phyloP scores from a whole-genome alignment of 1,140 invertebrate species.

The Bombyx mori region DNA sequence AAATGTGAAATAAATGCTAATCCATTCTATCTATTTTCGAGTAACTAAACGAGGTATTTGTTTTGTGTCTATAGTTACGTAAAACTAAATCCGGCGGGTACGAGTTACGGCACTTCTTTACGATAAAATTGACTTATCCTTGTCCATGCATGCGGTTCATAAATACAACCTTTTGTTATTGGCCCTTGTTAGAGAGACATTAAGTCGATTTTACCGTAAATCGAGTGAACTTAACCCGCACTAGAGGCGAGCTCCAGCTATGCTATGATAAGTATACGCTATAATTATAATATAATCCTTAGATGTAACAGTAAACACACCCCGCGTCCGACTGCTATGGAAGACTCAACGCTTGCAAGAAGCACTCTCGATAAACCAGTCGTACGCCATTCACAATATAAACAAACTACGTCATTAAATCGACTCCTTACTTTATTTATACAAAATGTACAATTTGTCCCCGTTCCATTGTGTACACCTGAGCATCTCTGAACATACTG shows the following conservation, averaged over 20 bases:
- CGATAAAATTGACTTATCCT: too few species aligned
- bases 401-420: constrained; percentile 43
- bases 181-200: too few species aligned
- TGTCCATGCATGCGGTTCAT: too few species aligned
- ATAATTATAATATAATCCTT: constrained; percentile 71
- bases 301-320: constrained; percentile 57
- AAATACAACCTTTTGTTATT: not conserved
- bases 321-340: constrained; percentile 63
- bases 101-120: constrained; percentile 31
- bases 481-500: constrained; percentile 3
- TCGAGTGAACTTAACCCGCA: constrained; percentile 4
- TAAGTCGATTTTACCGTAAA: too few species aligned
- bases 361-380: constrained; percentile 61
- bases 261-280: constrained; percentile 60
- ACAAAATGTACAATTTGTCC: constrained; percentile 67
- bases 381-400: constrained; percentile 50
- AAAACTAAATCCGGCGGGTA: constrained; percentile 45
- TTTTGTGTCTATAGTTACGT: constrained; percentile 61
- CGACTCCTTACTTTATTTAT: constrained; percentile 61
- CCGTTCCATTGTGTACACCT: constrained; percentile 6
- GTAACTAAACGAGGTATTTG: constrained; percentile 68
- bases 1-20: constrained; percentile 63
- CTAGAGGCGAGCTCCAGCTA: constrained; percentile 41
- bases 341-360: constrained; percentile 68
- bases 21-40: constrained; percentile 54